Base-by-base conservation (phyloP, 2,113 vertebrate genomes). In the Cinclus cinclus region DNA sequence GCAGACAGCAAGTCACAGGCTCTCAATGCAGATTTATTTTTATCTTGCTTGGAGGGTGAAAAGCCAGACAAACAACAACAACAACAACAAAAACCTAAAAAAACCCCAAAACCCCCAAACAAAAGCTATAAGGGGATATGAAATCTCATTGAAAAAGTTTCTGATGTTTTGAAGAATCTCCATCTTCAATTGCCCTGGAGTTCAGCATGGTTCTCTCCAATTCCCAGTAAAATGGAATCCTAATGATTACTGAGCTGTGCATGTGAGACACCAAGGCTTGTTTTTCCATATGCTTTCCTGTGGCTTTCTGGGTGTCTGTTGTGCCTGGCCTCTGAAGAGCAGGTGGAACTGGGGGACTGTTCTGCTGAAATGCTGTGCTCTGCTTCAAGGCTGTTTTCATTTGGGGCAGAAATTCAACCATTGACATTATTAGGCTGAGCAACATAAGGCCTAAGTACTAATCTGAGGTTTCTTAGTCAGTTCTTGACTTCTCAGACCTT, bases 401-500 rank as follows among this genome's bases (percentile, higher is more conserved):
- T 12, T 73, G 82, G 88, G 94, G 56, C 52, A 88, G 69, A 90
- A 94, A 82, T 84, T 90, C 82, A 84, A 68, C 87, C 55, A 49
- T 63, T 82, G 87, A 60, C 42, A 58, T 76, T 83, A 92, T 79
- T 50, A 91, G 89, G 52, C 77, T 89, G 92, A 95, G 67, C 73
- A 89, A 31, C 73, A 77, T 83, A 95, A 95, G 78, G 91, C 76
- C 91, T 79, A 91, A 97, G 79, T 87, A 84, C 49, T 92, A 92
- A 94, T 87, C 75, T 88, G 89, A 90, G 89, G 84, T 96, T 97
- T 94, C 91, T 90, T 92, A 83, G 65, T 94, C 87, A 89, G 91
- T 94, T 94, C 85, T 92, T 94, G 95, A 96, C 92, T 96, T 95
- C 91, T 95, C 91, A 97, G 95, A 94, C 95, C 94, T 95, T 96